Percentiles rank a stretch among this genome's conserved stretches.
Conservation (phyloP, 1,140 invertebrate species). For the Yoshiicerus persimilis region DNA sequence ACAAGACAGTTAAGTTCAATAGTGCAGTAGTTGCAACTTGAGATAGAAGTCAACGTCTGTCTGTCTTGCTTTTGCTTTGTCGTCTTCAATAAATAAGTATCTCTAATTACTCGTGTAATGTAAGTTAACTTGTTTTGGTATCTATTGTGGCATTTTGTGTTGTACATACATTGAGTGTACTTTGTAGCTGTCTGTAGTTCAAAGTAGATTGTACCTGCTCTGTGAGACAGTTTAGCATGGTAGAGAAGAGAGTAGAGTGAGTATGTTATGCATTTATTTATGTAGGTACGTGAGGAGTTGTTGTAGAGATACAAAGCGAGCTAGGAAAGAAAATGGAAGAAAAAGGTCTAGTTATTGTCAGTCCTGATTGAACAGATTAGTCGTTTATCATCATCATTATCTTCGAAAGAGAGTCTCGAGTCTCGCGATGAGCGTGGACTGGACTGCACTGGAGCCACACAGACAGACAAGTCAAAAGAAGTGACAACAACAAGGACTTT, state of each 20-base stretch:
- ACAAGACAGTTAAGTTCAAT: background rate
- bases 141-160: background rate
- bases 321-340: background rate
- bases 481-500: background rate
- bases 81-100: constrained; percentile 11
- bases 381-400: constrained; percentile 1
- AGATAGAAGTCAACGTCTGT: background rate
- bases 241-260: too few species aligned
- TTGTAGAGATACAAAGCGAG: background rate
- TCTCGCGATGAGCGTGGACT: background rate
- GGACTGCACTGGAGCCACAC: background rate
- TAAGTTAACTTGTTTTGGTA: background rate
- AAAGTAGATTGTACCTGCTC: too few species aligned
- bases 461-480: background rate
- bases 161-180: background rate
- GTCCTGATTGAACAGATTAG: constrained; percentile 15
- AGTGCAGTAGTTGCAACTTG: background rate
- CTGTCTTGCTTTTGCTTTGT: background rate
- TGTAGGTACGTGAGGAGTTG: background rate
- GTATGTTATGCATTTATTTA: background rate
- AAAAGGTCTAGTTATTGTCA: constrained; percentile 2
- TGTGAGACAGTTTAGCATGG: too few species aligned
- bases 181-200: background rate
- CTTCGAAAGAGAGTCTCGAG: background rate
- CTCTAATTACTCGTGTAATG: constrained; percentile 1